A percentile compares a stretch with the other conserved stretches of the same genome.
Evolutionary conservation across 2,113 vertebrate species (phyloP).

Genomic region (Capreolus pygargus): DNA sequence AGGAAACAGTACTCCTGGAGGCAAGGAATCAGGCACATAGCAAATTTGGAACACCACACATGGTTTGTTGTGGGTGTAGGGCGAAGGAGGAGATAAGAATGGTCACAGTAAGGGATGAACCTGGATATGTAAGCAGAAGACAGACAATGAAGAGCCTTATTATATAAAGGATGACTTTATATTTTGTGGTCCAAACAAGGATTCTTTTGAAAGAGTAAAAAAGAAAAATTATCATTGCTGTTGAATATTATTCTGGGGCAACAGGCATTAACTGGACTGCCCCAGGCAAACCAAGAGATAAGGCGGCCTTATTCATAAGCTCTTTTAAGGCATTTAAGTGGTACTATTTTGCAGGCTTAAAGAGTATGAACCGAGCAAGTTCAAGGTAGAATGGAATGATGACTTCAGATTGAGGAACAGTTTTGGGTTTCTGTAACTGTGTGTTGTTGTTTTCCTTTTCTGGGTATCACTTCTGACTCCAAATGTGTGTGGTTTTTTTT

Average conservation of each 20-base stretch:
- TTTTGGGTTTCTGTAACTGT: neutral
- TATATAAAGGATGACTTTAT: neutral
- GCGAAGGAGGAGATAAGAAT: neutral
- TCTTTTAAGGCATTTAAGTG: neutral
- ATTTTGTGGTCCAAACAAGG: neutral
- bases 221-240: neutral
- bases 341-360: neutral
- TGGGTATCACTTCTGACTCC: neutral
- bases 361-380: neutral
- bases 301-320: neutral
- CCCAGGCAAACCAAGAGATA: neutral
- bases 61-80: neutral
- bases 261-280: neutral
- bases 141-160: neutral
- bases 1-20: neutral
- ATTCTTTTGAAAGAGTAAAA: neutral
- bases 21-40: neutral
- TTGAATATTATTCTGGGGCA: neutral
- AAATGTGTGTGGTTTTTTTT: neutral
- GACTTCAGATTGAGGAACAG: neutral
- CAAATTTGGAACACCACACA: neutral
- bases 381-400: neutral
- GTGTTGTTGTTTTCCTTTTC: neutral
- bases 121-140: neutral
- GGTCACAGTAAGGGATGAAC: neutral